Conservation (phyloP, 2,113 vertebrate genomes). For the Peromyscus maniculatus region DNA sequence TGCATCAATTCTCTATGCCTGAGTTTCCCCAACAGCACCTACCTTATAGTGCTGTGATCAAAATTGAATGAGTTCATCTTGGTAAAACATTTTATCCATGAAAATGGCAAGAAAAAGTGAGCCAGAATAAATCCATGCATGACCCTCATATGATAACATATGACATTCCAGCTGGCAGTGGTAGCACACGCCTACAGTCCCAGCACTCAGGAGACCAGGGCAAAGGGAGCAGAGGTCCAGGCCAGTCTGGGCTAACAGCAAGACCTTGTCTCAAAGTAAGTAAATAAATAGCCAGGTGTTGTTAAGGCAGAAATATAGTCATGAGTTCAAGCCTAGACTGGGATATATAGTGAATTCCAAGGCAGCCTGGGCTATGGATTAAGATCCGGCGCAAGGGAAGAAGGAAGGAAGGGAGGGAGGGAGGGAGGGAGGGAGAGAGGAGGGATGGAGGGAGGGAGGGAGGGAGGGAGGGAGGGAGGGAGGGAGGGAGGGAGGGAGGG, state of each 20-base stretch:
- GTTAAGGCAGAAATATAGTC: neutral
- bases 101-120: neutral
- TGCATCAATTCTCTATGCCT: neutral
- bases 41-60: neutral
- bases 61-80: neutral
- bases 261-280: neutral
- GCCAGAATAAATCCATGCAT: neutral
- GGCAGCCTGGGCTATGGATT: neutral
- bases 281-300: neutral
- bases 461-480: fast-evolving
- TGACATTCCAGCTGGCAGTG: neutral
- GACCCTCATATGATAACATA: neutral
- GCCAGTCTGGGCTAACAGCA: neutral
- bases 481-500: too few relatives aligned
- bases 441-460: too few relatives aligned
- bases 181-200: neutral
- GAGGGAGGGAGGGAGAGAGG: fast-evolving
- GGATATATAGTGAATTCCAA: neutral
- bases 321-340: neutral
- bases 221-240: neutral
- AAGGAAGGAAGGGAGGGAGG: too few relatives aligned
- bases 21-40: neutral
- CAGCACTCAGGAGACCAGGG: neutral
- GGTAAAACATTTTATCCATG: neutral
- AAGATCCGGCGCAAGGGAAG: neutral